A percentile compares a stretch with the other conserved stretches of the same genome.
These are phyloP conservation scores for Malacosoma neustria DNA, from an alignment of 2,888 invertebrate species.

Conservation along the genomic window DNA sequence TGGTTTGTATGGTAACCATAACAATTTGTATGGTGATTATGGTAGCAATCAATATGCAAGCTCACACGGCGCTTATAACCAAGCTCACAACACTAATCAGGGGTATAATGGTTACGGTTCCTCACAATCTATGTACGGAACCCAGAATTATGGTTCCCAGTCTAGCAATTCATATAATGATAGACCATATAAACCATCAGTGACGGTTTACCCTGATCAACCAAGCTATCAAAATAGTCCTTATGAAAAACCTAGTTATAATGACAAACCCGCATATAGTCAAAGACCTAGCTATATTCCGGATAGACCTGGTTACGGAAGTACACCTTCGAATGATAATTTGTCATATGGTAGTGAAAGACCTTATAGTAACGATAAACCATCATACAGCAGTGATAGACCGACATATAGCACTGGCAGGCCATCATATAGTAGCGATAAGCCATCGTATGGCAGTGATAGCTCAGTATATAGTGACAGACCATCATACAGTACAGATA, in stretches of 20 bases:
- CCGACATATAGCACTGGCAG: conserved; percentile 1
- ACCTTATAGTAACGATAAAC: conserved; percentile 15
- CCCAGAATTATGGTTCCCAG: not conserved
- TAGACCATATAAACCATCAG: no score
- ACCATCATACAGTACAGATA: not conserved
- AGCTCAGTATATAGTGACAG: not conserved
- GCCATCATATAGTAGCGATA: conserved; percentile 1
- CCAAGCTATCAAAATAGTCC: not conserved
- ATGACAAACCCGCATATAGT: not conserved
- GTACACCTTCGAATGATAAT: no score
- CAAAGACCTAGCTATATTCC: not conserved
- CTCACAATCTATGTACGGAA: not conserved
- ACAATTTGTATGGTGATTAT: conserved; percentile 4
- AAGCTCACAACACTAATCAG: conserved; percentile 11
- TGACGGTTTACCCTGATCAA: not conserved
- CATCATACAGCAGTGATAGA: conserved; percentile 12
- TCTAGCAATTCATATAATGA: no score
- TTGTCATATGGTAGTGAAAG: conserved; percentile 4
- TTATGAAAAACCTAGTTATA: not conserved
- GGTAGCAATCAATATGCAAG: conserved; percentile 10
- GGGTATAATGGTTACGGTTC: conserved; percentile 9
- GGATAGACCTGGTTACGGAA: not conserved
- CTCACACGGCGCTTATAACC: conserved; percentile 12
- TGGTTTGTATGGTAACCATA: not conserved
- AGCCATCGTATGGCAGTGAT: conserved; percentile 8